Evolutionary conservation across 2,797 vertebrate species (phyloP), one percentile per base, ranked within the genome.

Genomic region (Pterois miles): DNA sequence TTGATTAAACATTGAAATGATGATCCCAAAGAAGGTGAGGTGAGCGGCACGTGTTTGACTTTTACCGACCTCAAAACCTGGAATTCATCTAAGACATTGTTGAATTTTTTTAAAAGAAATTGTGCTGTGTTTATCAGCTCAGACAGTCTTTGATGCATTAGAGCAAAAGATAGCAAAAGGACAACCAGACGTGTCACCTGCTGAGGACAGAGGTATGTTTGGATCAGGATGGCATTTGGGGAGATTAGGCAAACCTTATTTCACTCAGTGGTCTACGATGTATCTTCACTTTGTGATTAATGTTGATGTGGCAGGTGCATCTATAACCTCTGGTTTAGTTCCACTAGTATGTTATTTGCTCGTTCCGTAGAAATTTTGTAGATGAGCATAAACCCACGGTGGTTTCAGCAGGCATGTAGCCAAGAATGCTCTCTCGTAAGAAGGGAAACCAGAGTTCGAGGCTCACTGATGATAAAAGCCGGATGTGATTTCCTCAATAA

Each of bases 401-500:
- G 50, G 50, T 67, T 40, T 74, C 2, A 16, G 6, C 2, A 7
- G 62, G 54, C 6, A 11, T 8, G 31, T 6, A 8, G 80, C 64
- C 56, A 80, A 67, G 5, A 72, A 50, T 20, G 43, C 27, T 60
- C 3, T 46, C 11, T 8, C 27, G 60, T 62, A 64, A 68, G 4
- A 67, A 59, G 67, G 63, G 68, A 79, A 71, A 64, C n/a, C 64
- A 65, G 43, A 71, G 76, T 33, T 66, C 34, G n/a, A 40, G 43
- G 40, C 43, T 63, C 48, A 22, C 16, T 31, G 25, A 12, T 78
- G 76, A 65, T 73, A n/a, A 65, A 84, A 62, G 23, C 71, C 56
- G 36, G 89, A 76, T 80, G 40, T 58, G 70, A 73, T 82, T 81
- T 80, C 73, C 34, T 1, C 63, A 60, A 6, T 48, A n/a, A 9